Conservation (phyloP, 2,113 vertebrate species). For the Brachyistius frenatus region DNA sequence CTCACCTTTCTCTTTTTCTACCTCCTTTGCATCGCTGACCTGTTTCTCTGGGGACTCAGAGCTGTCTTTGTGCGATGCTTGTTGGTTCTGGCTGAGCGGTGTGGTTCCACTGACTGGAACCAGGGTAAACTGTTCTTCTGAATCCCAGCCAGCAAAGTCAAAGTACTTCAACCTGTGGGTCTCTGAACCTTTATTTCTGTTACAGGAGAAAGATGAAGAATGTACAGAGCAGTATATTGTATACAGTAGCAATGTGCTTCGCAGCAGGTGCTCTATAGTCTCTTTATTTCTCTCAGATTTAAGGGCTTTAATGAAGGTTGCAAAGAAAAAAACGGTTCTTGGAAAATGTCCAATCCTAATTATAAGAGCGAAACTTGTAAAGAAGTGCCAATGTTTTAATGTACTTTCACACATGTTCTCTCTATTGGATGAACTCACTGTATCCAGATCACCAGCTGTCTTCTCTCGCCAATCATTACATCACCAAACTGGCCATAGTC, state of each 20-base stretch:
- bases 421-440: conserved; percentile 85
- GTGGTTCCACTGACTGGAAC: not conserved
- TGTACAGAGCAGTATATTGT: not conserved
- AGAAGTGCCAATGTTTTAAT: not conserved
- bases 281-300: too few species aligned
- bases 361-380: too few species aligned
- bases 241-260: not conserved
- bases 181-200: conserved; percentile 89
- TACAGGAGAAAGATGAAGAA: not conserved
- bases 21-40: conserved; percentile 5
- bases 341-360: too few species aligned
- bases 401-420: not conserved
- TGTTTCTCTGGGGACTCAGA: conserved; percentile 25
- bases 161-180: conserved; percentile 87
- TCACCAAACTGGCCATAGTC: conserved; percentile 87
- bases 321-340: not conserved
- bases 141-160: conserved; percentile 92
- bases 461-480: conserved; percentile 84
- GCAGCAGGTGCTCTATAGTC: too few species aligned
- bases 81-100: conserved; percentile 7
- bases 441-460: conserved; percentile 86
- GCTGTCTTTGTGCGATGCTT: not conserved
- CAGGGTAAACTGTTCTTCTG: conserved; percentile 87
- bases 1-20: not conserved
- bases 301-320: not conserved